Conservation (phyloP, 2,797 vertebrate species). For the Coendou prehensilis region DNA sequence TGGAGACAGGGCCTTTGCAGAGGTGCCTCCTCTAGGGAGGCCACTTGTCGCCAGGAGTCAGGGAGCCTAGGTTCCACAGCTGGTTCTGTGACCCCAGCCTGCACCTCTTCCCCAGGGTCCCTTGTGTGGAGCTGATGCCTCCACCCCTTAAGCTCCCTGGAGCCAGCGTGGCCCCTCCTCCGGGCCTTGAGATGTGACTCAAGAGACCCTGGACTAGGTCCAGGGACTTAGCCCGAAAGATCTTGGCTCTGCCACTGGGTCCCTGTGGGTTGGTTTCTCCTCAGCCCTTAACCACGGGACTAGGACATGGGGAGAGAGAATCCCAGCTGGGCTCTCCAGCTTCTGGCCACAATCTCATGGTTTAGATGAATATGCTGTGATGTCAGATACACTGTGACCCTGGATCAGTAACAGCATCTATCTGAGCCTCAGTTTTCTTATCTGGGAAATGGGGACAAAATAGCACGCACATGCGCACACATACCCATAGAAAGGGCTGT, state of each 20-base stretch:
- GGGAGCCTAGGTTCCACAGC: not conserved
- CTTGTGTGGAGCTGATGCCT: constrained; percentile 28
- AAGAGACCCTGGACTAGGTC: not conserved
- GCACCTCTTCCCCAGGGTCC: constrained; percentile 60
- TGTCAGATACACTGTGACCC: constrained; percentile 8
- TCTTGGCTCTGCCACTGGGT: constrained; percentile 16
- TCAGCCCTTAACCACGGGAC: not conserved
- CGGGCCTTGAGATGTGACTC: constrained; percentile 12
- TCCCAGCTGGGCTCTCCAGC: not conserved
- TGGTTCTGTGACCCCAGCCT: constrained; percentile 71
- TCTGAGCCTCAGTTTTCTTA: constrained; percentile 36
- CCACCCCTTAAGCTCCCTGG: not conserved
- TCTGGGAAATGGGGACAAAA: constrained; percentile 37
- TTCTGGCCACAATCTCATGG: not conserved
- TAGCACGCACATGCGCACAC: not conserved
- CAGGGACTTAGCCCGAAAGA: not conserved
- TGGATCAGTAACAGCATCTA: not conserved
- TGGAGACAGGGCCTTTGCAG: not conserved
- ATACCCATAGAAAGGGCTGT: not conserved
- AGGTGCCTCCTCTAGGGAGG: constrained; percentile 37
- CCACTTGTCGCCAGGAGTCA: constrained; percentile 68
- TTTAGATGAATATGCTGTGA: constrained; percentile 22
- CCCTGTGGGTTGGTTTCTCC: not conserved
- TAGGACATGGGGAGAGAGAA: not conserved
- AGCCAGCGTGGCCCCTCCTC: constrained; percentile 26